Evolutionary conservation across 2,888 invertebrate genomes (phyloP), one percentile per base, ranked within the genome.

Genomic region (Malthinus flaveolus): DNA sequence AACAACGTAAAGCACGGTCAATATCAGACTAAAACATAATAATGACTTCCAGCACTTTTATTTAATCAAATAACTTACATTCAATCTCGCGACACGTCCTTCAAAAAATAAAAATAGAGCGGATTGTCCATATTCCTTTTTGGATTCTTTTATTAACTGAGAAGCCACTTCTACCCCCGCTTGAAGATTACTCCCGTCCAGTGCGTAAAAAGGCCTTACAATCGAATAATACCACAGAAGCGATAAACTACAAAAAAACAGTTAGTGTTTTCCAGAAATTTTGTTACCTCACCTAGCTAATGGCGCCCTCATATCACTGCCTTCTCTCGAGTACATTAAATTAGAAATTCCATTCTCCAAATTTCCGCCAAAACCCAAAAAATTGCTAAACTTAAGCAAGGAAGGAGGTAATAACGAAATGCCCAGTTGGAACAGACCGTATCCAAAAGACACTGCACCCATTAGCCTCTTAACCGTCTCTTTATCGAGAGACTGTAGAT

Each of bases 151-250:
- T 60, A 86, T 78, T 31, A 86, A 74, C 55, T 79, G 72, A 59
- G 78, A 77, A 0, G 85, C 84, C 2, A 79, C 81, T 39, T 80
- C 78, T 1, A 84, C 82, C 7, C 87, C 87, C 11, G 85, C 83
- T 66, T 80, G 78, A 1, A 85, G 80, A 67, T 85, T 84, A 23
- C 79, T 79, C 3, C 85, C 86, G 71, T 88, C 87, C 8, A 87
- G 77, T 1, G 85, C 84, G 72, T 87, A 87, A 71, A 87, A 86
- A 34, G 88, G 88, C 52, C 86, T 78, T 3, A 87, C 84, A 36
- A 87, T 85, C 10, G 87, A 87, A 69, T 87, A 86, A 71, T 87
- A 89, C 87, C 88, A 88, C 44, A 88, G 72, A 44, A 87, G 71
- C 1, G 83, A 80, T 62, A 86, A 76, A 12, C 84, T 84, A 65